Base-by-base conservation (phyloP, 2,888 invertebrate species). In the Calameuta filiformis region DNA sequence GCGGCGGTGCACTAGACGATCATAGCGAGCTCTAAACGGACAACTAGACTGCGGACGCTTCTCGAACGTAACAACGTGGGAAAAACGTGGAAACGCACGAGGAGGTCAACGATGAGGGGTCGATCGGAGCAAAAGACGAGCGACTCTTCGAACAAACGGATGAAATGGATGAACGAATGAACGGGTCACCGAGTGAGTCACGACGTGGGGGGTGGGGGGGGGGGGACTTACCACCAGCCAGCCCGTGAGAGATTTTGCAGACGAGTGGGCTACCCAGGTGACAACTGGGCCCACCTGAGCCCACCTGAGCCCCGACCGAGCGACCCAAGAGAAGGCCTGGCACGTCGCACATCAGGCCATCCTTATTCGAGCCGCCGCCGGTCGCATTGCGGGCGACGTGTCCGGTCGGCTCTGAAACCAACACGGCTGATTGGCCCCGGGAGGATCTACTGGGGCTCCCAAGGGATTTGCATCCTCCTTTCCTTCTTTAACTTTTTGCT, bases 381-480 rank as follows among this genome's bases (percentile, higher is more conserved):
- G 87, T 89, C 82, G 86, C 79, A 81, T 87, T 87, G 79, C 89
- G 88, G 79, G 86, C 83, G 34, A 86, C 81, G 73, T 84, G 81
- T 77, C 88, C 88, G 76, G 86, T 87, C 79, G 90, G 90, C 84
- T 90, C 90, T 90, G 87, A 84, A 84, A 86, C 85, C 86, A 87
- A 86, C 86, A 86, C 85, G 87, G 85, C 85, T 85, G 81, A 86
- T 86, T 86, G 86, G 85, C 85, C 86, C 85, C 86, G 81, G 79
- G 77, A 74, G 74, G 79, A 79, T 78, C 69, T 73, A 34, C 69
- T 69, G 33, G 33, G 73, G 56, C 31, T 68, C 33, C 73, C 68
- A 56, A 56, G 56, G 56, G 9, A 23, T 6, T 23, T 56, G 56
- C 56, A 56, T 56, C 75, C 76, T 71, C 68, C 35, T 76, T 71